These are phyloP conservation scores for Trialeurodes vaporariorum DNA, from an alignment of 1,140 invertebrate genomes.

Conservation along the genomic window DNA sequence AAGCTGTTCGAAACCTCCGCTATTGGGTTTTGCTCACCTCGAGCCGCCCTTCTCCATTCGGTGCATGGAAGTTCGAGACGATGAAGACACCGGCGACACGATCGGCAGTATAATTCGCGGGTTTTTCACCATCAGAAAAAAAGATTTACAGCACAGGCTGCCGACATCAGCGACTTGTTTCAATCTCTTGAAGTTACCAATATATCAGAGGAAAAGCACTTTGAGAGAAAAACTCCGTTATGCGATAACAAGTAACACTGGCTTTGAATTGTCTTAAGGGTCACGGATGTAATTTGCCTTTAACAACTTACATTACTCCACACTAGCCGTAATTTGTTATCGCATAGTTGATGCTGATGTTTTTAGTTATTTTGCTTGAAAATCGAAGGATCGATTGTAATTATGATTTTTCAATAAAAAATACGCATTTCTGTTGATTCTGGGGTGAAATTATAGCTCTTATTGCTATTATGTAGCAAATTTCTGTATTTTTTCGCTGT, in stretches of 20 bases:
- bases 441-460: too few species aligned
- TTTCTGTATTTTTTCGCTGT: too few species aligned
- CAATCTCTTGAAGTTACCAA: constrained; percentile 95
- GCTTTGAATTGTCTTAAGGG: constrained; percentile 91
- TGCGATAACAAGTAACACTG: constrained; percentile 94
- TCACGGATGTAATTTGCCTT: too few species aligned
- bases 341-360: too few species aligned
- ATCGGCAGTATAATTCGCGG: constrained; percentile 87
- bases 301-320: too few species aligned
- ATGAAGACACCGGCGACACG: constrained; percentile 67
- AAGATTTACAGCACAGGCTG: constrained; percentile 87
- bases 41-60: constrained; percentile 98
- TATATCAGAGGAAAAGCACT: constrained; percentile 94
- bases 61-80: constrained; percentile 96
- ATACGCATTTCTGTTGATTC: too few species aligned
- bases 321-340: too few species aligned
- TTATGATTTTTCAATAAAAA: too few species aligned
- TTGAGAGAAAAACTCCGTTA: constrained; percentile 92
- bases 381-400: too few species aligned
- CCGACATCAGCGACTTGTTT: constrained; percentile 99
- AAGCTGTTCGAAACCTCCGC: constrained; percentile 93
- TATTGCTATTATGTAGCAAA: too few species aligned
- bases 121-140: constrained; percentile 94
- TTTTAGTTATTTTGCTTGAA: too few species aligned
- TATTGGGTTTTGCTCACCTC: constrained; percentile 92